Conservation (phyloP, 1,140 invertebrate genomes). For the Drosophila ananassae region DNA sequence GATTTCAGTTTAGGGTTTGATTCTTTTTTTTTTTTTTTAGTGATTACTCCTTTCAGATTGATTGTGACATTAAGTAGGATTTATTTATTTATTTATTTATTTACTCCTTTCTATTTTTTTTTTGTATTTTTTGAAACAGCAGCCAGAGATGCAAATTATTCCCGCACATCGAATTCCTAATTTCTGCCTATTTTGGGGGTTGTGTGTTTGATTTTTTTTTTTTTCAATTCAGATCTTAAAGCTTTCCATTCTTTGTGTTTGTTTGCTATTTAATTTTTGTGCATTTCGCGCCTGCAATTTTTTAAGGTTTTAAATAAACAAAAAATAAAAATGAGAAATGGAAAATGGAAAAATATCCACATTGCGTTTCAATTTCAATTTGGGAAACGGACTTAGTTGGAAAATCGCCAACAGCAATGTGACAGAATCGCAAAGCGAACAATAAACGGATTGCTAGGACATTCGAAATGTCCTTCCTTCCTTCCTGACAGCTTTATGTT, state of each 20-base stretch:
- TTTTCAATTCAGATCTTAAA: slow-evolving; percentile 42
- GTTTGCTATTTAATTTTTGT: slow-evolving; percentile 59
- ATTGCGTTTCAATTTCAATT: slow-evolving; percentile 41
- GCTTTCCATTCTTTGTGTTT: slow-evolving; percentile 11
- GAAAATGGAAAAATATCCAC: slow-evolving; percentile 46
- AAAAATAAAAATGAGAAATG: slow-evolving; percentile 8
- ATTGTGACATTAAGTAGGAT: slow-evolving; percentile 84
- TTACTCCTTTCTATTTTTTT: slow-evolving; percentile 63
- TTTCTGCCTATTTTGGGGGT: slow-evolving; percentile 3
- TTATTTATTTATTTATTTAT: slow-evolving; percentile 84
- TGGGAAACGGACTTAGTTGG: slow-evolving; percentile 34
- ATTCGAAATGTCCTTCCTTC: slow-evolving; percentile 42
- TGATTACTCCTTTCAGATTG: slow-evolving; percentile 66
- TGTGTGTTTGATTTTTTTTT: slow-evolving; percentile 24
- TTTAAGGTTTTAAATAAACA: slow-evolving; percentile 69
- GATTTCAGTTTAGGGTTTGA: background rate
- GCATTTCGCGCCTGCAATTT: slow-evolving; percentile 44
- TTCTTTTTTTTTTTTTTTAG: background rate
- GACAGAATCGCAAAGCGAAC: background rate
- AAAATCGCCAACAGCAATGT: slow-evolving; percentile 23
- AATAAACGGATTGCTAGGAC: slow-evolving; percentile 30
- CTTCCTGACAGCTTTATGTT: slow-evolving; percentile 55
- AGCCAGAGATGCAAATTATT: slow-evolving; percentile 74
- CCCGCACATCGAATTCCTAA: slow-evolving; percentile 37
- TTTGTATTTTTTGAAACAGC: slow-evolving; percentile 1